Evolutionary conservation across 2,888 invertebrate species (phyloP).

Genomic region (Sepiola atlantica): DNA sequence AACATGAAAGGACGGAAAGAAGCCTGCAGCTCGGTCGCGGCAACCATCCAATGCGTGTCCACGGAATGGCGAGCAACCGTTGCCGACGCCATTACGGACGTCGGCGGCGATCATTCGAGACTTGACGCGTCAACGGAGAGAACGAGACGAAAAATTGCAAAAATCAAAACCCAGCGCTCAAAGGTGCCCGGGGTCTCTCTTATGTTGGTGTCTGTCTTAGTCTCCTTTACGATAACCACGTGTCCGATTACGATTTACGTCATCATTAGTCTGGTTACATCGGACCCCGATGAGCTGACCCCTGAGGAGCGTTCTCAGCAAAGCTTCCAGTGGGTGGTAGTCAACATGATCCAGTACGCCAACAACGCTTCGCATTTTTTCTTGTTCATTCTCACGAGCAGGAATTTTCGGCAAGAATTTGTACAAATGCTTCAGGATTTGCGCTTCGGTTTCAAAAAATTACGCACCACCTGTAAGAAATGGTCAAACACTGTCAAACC

Average conservation of each 20-base stretch:
- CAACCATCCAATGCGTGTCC: not conserved
- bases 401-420: slow-evolving; percentile 33
- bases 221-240: not conserved
- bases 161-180: not conserved
- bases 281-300: not conserved
- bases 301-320: not conserved
- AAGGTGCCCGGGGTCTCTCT: not conserved
- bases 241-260: not conserved
- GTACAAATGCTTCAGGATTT: not conserved
- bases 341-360: slow-evolving; percentile 24
- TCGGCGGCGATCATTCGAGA: not conserved
- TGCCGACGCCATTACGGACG: not conserved
- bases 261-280: not conserved
- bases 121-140: not conserved
- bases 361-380: slow-evolving; percentile 37
- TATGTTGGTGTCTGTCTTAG: not conserved
- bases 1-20: not conserved
- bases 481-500: not conserved
- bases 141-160: not conserved
- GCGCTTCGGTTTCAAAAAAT: not conserved
- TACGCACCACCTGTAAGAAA: not conserved
- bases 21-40: not conserved
- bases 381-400: slow-evolving; percentile 17
- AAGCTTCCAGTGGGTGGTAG: not conserved
- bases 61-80: not conserved